Evolutionary conservation across 2,888 invertebrate genomes (phyloP), one percentile per base, ranked within the genome.

Genomic region (Nudaria mundana): DNA sequence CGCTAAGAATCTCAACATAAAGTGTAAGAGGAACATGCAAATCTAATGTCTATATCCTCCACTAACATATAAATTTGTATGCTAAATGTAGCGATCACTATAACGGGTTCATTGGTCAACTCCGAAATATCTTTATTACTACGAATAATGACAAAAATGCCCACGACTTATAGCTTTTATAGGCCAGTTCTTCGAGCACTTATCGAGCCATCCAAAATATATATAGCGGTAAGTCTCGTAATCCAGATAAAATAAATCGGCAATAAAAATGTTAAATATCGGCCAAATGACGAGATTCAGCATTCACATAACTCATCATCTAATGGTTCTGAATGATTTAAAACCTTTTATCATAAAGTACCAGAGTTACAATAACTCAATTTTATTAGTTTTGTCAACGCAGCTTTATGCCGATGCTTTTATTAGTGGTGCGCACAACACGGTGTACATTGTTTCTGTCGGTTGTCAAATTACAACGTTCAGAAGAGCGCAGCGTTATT

Each of bases 271-370:
- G 79, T 83, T 82, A 83, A 84, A 84, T 84, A 85, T 82, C 70
- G 72, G 59, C 66, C 60, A 71, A 75, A 78, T 87, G 84, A 85
- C 83, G 85, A 82, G 80, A 81, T 71, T 83, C 79, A 80, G 76
- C 77, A 71, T 77, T 60, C 73, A 63, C 71, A 83, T 86, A 85
- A 87, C 81, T 87, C 86, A 85, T 83, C 84, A 84, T 85, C 86
- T 86, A 87, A 86, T 87, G 84, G 87, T 80, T 73, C 72, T 74
- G 81, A 78, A 82, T 86, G 85, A 87, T 84, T 86, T 86, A 86
- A 87, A 86, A 78, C 82, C 84, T 85, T 86, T 85, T 86, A 87
- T 86, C 87, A 79, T 78, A 79, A 81, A 86, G 81, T 81, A 80
- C 74, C 86, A 86, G 77, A 74, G 78, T 82, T 80, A 77, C 74